Evolutionary conservation across 2,113 vertebrate species (phyloP), one percentile per base, ranked within the genome.

Genomic region (Oncorhynchus keta): DNA sequence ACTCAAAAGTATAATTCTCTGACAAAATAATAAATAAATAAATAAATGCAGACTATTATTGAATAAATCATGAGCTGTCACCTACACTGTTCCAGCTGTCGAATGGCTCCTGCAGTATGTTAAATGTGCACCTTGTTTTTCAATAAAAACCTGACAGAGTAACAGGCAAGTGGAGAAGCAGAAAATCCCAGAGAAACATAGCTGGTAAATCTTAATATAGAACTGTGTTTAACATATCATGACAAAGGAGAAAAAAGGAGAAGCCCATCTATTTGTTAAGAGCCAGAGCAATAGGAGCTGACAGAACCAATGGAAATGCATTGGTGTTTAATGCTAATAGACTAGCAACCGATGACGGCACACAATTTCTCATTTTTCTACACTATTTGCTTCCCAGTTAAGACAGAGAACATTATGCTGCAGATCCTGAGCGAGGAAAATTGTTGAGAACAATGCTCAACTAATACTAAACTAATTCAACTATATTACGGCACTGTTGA

Each of bases 251-350:
- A 71, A 45, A 45, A 45, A 45, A 9, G 9, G 8, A 45, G 39
- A 45, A 45, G 0, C 39, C 9, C 39, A 11, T 45, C 39, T 45
- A 45, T 45, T 11, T 84, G 81, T 87, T 87, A 83, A 85, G 81
- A 83, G 79, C 76, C 75, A 70, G 70, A 77, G 78, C 82, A 84
- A 87, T 83, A 84, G 80, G 79, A 83, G 82, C 79, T 85, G 83
- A 87, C 85, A 84, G 76, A 76, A 83, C 76, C 78, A 87, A 85
- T 85, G 74, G 81, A 81, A 87, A 83, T 83, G 79, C 83, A 87
- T 83, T 85, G 75, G 76, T 75, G 76, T 83, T 77, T 83, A 84
- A 84, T 87, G 85, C 83, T 85, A 85, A 85, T 83, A 79, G 85
- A 83, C 81, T 75, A 57, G 83, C 74, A 66, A 68, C 79, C 80